These are phyloP conservation scores for Salpingus planirostris DNA, from an alignment of 2,888 invertebrate species.

Conservation along the genomic window DNA sequence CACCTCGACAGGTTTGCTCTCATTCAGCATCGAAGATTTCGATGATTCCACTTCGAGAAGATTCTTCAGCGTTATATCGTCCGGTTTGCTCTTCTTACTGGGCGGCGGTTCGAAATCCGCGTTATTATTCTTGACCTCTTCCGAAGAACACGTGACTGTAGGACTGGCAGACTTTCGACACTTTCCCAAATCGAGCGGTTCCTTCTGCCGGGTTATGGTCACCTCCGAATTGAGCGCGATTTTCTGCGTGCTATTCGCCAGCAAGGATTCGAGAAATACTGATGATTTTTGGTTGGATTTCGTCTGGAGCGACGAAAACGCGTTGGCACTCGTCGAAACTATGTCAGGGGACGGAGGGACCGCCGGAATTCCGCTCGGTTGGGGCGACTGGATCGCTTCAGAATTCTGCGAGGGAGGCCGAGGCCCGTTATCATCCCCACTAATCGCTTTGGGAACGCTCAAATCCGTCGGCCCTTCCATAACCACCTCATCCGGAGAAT, in stretches of 20 bases:
- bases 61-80: slow-evolving; percentile 44
- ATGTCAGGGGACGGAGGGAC: slow-evolving; percentile 62
- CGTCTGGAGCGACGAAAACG: too few species aligned
- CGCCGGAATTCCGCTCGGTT: slow-evolving; percentile 62
- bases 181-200: slow-evolving; percentile 62
- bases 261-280: slow-evolving; percentile 52
- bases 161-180: slow-evolving; percentile 60
- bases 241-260: slow-evolving; percentile 50
- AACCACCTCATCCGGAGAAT: too few species aligned
- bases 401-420: slow-evolving; percentile 61
- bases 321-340: slow-evolving; percentile 48
- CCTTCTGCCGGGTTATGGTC: slow-evolving; percentile 48
- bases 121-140: slow-evolving; percentile 51
- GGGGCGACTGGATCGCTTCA: slow-evolving; percentile 64
- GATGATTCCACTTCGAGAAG: slow-evolving; percentile 39
- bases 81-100: slow-evolving; percentile 44
- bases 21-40: slow-evolving; percentile 17
- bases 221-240: slow-evolving; percentile 49
- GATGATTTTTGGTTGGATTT: slow-evolving; percentile 38
- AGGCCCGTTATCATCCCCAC: slow-evolving; percentile 39
- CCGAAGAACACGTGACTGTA: slow-evolving; percentile 65
- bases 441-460: slow-evolving; percentile 45
- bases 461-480: slow-evolving; percentile 51
- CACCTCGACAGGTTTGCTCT: slow-evolving; percentile 32
- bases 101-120: slow-evolving; percentile 34